Conservation (phyloP, 2,113 vertebrate genomes). For the Pteropus alecto region DNA sequence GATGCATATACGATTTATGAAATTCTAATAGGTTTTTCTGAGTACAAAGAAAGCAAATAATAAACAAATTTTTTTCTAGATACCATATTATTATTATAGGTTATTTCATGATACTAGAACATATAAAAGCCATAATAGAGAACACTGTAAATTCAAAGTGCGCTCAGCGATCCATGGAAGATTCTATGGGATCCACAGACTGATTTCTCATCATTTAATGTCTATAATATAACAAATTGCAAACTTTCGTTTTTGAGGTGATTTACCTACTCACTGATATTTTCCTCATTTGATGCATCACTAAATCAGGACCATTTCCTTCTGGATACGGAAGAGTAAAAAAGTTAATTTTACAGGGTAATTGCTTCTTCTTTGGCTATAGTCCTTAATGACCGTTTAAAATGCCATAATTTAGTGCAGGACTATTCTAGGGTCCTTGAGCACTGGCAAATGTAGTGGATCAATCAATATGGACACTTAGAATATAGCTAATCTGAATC, state of each 20-base stretch:
- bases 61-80: not conserved
- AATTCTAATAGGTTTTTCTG: not conserved
- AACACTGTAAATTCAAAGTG: not conserved
- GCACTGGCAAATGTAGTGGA: rapidly evolving
- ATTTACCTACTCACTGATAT: not conserved
- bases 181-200: not conserved
- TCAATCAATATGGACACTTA: not conserved
- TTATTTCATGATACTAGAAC: not conserved
- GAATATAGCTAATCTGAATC: not conserved
- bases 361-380: not conserved
- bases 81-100: too few relatives aligned
- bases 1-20: not conserved
- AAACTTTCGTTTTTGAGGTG: not conserved
- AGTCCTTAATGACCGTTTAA: not conserved
- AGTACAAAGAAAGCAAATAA: not conserved
- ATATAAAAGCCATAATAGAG: not conserved
- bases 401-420: not conserved
- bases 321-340: not conserved
- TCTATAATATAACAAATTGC: not conserved
- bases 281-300: not conserved
- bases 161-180: not conserved
- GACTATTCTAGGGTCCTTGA: not conserved
- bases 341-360: not conserved
- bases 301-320: not conserved
- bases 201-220: not conserved